Evolutionary conservation across 2,888 invertebrate genomes (phyloP).

Genomic region (Philonicus albiceps): DNA sequence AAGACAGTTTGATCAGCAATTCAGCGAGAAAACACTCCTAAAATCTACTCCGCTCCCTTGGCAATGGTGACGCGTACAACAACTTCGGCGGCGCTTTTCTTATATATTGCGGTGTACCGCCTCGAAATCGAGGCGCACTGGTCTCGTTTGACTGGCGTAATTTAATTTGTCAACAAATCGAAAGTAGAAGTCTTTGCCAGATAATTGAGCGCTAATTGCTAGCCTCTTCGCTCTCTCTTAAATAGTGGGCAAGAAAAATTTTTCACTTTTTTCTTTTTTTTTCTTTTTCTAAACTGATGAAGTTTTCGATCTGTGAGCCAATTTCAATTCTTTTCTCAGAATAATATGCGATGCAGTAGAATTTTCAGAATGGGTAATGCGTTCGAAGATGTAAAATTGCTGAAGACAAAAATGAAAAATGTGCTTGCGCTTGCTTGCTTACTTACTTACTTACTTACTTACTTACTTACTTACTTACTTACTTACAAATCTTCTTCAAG

Average conservation of each 20-base stretch:
- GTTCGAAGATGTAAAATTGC: not conserved
- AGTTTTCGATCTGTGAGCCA: not conserved
- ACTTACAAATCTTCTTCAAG: not conserved
- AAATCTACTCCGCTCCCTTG: not conserved
- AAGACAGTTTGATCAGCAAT: not conserved
- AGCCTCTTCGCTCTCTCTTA: not conserved
- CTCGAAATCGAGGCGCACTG: not conserved
- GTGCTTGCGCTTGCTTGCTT: too few relatives aligned
- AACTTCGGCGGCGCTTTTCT: not conserved
- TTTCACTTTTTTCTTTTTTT: too few relatives aligned
- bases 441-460: too few relatives aligned
- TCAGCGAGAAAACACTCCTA: not conserved
- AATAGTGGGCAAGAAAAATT: not conserved
- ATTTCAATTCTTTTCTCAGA: not conserved
- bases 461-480: not conserved
- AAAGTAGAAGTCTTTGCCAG: constrained; percentile 12
- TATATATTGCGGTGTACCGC: not conserved
- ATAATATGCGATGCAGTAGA: not conserved
- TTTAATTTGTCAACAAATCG: constrained; percentile 31
- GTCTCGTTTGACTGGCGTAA: not conserved
- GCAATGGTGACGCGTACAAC: not conserved
- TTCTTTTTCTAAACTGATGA: not conserved
- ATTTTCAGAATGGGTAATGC: not conserved
- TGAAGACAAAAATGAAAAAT: not conserved
- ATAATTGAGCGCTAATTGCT: constrained; percentile 15